Evolutionary conservation across 2,113 vertebrate genomes (phyloP).

Genomic region (Parotia lawesii): DNA sequence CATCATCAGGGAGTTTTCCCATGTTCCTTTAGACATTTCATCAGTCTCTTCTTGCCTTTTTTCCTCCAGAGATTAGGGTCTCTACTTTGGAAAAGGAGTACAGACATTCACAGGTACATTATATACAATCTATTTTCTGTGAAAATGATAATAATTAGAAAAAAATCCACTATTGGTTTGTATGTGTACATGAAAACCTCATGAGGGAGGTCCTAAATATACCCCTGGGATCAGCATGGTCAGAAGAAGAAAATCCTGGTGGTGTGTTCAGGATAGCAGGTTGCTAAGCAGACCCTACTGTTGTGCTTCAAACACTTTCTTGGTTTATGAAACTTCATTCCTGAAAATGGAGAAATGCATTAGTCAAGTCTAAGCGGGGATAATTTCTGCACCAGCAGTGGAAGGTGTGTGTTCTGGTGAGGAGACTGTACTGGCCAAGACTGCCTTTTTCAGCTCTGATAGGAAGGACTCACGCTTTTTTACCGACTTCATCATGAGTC

Average conservation of each 20-base stretch:
- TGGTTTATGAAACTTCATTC: neutral
- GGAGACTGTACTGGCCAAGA: neutral
- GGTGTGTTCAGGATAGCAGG: rapidly evolving
- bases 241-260: neutral
- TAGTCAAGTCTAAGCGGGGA: neutral
- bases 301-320: neutral
- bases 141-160: neutral
- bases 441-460: neutral
- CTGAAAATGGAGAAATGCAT: neutral
- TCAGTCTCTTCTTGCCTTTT: neutral
- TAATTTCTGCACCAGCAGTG: neutral
- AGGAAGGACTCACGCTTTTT: neutral
- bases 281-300: neutral
- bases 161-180: neutral
- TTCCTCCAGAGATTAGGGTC: neutral
- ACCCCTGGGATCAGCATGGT: neutral
- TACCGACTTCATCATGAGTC: rapidly evolving
- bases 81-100: neutral
- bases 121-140: neutral
- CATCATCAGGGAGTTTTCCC: neutral
- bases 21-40: neutral
- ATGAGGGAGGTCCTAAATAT: neutral
- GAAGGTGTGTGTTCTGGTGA: neutral
- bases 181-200: neutral
- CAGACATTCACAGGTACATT: neutral